Base-by-base conservation (phyloP, 1,140 invertebrate genomes). In the Brachionus plicatilis region DNA sequence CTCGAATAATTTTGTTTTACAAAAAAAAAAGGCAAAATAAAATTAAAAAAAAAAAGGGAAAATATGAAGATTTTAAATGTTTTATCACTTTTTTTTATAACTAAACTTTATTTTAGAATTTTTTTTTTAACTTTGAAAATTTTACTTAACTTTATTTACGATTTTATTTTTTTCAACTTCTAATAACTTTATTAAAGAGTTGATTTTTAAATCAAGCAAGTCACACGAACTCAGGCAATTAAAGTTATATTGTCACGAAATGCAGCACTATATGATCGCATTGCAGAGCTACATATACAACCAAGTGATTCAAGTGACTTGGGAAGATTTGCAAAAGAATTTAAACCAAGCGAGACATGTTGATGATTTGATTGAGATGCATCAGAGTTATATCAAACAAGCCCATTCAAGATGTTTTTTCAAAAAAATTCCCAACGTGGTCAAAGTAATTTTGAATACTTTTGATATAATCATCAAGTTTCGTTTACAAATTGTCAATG, bases 221-320 rank as follows among this genome's bases (percentile, higher is more conserved):
- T 76, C 72, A 50, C 47, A 27, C 27, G 43, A 76, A 50, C 24
- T 76, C 2, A 76, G 47, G 27, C 43, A 76, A 76, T 17, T 76
- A 5, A 76, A 76, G 24, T 9, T 76, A 6, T 76, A 24, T 50
- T 76, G 72, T 45, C 82, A 83, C 29, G 60, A 83, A 72, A 83
- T 83, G 82, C 82, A 83, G 14, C 60, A 83, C 20, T 83, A 68
- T 41, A 83, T 83, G 65, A 70, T n/a, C 37, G 82, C 60, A 0
- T 37, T 83, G 12, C 60, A 47, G 24, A 83, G 43, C 50, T 83
- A 83, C 17, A 83, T 83, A 17, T 68, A 50, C 20, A 68, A 83
- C 68, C 82, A 83, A 83, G 82, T 83, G 3, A 83, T 83, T 27
- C 82, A 83, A 47, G 82, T 83, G 17, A 41, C 82, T 17, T 83